phyloP scores from a whole-genome alignment of 2,888 invertebrate species.

The Ophraella communa region DNA sequence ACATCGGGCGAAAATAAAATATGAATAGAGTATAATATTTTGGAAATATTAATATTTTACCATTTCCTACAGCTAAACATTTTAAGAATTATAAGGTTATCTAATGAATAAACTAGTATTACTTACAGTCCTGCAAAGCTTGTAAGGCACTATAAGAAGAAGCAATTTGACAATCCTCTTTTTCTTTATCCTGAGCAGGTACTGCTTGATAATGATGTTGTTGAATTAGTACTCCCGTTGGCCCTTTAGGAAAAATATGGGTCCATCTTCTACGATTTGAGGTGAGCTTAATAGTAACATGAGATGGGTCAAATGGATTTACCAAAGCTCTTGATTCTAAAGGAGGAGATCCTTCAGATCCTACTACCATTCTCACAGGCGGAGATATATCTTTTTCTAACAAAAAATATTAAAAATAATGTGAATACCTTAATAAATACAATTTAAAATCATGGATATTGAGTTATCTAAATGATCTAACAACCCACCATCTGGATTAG shows the following conservation, averaged over 20 bases:
- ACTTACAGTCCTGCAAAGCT: constrained; percentile 64
- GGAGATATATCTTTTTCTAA: constrained; percentile 63
- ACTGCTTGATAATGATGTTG: constrained; percentile 92
- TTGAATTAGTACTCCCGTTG: constrained; percentile 88
- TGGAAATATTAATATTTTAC: too few relatives aligned
- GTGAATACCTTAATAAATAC: too few relatives aligned
- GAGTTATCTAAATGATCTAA: too few relatives aligned
- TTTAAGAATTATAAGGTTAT: too few relatives aligned
- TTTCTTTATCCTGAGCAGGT: constrained; percentile 63
- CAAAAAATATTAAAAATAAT: not conserved
- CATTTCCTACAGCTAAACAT: not conserved
- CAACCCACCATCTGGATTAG: constrained; percentile 52
- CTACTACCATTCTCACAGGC: constrained; percentile 64
- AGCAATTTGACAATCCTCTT: constrained; percentile 38
- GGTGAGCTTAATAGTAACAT: constrained; percentile 94
- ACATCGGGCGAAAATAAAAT: too few relatives aligned
- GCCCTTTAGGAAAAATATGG: constrained; percentile 96
- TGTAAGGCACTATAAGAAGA: constrained; percentile 55
- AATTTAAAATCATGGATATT: too few relatives aligned
- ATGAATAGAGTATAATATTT: too few relatives aligned
- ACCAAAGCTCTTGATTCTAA: constrained; percentile 84
- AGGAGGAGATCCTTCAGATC: constrained; percentile 66
- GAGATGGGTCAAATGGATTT: constrained; percentile 98
- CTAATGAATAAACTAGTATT: constrained; percentile 18
- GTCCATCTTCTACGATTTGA: constrained; percentile 97